Percentiles rank a stretch among this genome's conserved stretches.
Conservation (phyloP, 2,797 vertebrate species). For the Eospalax fontanierii region DNA sequence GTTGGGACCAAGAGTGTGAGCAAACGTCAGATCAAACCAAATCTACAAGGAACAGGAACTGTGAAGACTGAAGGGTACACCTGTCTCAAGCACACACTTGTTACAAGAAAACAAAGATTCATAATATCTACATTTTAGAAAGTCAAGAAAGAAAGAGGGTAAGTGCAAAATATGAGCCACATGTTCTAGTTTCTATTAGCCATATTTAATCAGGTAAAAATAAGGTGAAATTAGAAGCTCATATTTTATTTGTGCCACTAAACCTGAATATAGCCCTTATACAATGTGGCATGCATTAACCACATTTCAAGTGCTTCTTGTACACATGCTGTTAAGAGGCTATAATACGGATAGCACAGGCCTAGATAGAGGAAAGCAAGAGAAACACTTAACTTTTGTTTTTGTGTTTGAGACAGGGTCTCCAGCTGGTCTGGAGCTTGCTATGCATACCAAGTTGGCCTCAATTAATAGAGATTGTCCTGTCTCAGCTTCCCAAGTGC, state of each 20-base stretch:
- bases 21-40: neutral
- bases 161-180: neutral
- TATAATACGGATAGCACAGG: neutral
- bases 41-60: neutral
- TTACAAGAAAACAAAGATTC: constrained; percentile 14
- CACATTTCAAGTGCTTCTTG: neutral
- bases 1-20: neutral
- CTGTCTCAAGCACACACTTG: neutral
- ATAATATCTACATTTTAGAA: neutral
- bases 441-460: too few species aligned
- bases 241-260: neutral
- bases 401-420: too few species aligned
- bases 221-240: neutral
- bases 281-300: neutral
- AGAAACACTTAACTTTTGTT: neutral
- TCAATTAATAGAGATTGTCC: too few species aligned
- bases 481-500: too few species aligned
- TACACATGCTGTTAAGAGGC: neutral
- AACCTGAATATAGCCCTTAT: neutral
- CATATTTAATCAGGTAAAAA: constrained; percentile 13
- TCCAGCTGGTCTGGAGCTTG: too few species aligned
- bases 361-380: neutral
- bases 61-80: neutral
- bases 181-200: neutral
- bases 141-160: neutral